Conservation (phyloP, 92 coral and sea anemone genomes). For the Desmophyllum pertusum region DNA sequence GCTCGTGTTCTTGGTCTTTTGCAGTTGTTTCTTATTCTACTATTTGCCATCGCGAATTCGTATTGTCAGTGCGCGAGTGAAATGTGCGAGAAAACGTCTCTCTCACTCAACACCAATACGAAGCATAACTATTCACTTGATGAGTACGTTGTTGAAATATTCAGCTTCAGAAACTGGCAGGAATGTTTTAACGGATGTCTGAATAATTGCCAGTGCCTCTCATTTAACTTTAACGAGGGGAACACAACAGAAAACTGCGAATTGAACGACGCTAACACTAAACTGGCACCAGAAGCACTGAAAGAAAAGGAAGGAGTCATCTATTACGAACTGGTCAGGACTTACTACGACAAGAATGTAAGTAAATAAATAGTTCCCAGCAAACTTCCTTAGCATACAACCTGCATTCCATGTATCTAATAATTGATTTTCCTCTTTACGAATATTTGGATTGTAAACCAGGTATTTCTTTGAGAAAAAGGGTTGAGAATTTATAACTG, state of each 20-base stretch:
- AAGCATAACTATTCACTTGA: background rate
- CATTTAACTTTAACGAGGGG: slow-evolving; percentile 15
- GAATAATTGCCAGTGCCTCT: slow-evolving; percentile 11
- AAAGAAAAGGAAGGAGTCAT: background rate
- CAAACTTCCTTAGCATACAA: no score
- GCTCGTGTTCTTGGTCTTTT: background rate
- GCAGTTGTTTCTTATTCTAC: background rate
- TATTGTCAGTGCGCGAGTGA: background rate
- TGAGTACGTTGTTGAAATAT: background rate
- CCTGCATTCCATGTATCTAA: no score
- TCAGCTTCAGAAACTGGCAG: background rate
- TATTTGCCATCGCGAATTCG: background rate
- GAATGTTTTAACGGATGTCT: background rate
- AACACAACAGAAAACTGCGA: slow-evolving; percentile 17
- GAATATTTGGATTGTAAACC: no score
- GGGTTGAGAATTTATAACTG: no score
- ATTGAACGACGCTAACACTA: slow-evolving; percentile 22
- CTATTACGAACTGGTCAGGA: background rate
- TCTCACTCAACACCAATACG: background rate
- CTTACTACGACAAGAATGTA: background rate
- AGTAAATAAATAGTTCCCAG: background rate
- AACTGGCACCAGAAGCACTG: background rate
- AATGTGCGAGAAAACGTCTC: slow-evolving; percentile 6
- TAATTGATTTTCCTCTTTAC: no score
- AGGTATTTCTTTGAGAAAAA: no score